These are phyloP conservation scores for Lasioglossum vierecki DNA, from an alignment of 2,888 invertebrate species.

Conservation along the genomic window DNA sequence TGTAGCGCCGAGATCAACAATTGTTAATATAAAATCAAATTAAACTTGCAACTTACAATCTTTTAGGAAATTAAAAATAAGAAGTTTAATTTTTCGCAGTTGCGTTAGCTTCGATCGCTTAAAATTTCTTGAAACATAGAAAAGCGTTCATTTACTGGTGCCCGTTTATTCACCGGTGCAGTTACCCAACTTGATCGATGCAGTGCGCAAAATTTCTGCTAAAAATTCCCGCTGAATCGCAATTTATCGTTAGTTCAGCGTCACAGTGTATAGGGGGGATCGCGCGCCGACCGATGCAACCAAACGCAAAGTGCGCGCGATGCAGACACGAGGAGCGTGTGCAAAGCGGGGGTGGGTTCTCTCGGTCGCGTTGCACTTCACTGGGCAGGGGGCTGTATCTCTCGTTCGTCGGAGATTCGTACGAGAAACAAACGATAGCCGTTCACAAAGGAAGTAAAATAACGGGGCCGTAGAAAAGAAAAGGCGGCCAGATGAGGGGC, in stretches of 20 bases:
- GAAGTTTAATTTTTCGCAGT: no score
- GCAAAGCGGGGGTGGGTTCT: slow-evolving; percentile 1
- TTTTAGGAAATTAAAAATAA: no score
- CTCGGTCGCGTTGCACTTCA: slow-evolving; percentile 47
- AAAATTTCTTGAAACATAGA: no score
- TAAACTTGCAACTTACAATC: no score
- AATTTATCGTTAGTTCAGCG: not conserved
- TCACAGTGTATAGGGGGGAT: not conserved
- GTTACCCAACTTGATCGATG: not conserved
- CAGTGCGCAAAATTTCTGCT: not conserved
- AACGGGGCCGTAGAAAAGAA: slow-evolving; percentile 47
- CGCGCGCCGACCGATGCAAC: slow-evolving; percentile 17
- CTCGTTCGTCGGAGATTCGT: slow-evolving; percentile 59
- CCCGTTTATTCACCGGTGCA: no score
- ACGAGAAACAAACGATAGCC: slow-evolving; percentile 70
- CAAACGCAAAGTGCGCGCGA: not conserved
- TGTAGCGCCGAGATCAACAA: no score
- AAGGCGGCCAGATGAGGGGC: slow-evolving; percentile 11
- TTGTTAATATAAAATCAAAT: no score
- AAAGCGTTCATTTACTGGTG: no score
- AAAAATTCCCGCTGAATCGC: not conserved
- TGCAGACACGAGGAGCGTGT: slow-evolving; percentile 7
- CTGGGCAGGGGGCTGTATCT: slow-evolving; percentile 37
- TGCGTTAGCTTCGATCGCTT: no score
- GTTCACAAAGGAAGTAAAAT: slow-evolving; percentile 68